phyloP scores from a whole-genome alignment of 2,113 vertebrate genomes.

The Forbesichthys papilliferus region DNA sequence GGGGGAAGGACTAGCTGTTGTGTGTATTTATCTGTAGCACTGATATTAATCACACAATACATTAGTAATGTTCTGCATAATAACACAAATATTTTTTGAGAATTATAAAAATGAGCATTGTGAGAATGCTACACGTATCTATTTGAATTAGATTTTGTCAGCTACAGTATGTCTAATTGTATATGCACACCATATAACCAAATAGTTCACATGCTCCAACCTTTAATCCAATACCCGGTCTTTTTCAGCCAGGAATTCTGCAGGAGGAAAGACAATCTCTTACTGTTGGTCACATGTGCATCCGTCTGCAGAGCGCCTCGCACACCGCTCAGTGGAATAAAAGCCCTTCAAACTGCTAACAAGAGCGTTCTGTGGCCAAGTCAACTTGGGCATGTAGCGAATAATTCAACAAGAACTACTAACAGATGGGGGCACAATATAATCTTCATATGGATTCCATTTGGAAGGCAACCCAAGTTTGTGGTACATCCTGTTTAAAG shows the following conservation, averaged over 20 bases:
- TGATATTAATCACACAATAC: too few species aligned
- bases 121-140: too few species aligned
- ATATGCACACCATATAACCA: slow-evolving; percentile 37
- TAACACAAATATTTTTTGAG: too few species aligned
- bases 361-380: slow-evolving; percentile 51
- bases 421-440: slow-evolving; percentile 71
- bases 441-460: slow-evolving; percentile 77
- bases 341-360: slow-evolving; percentile 60
- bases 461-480: slow-evolving; percentile 58
- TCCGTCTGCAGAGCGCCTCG: slow-evolving; percentile 16
- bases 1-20: too few species aligned
- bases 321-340: slow-evolving; percentile 35
- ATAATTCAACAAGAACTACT: slow-evolving; percentile 69
- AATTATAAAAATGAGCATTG: too few species aligned
- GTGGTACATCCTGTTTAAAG: slow-evolving; percentile 67
- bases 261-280: slow-evolving; percentile 55
- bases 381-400: slow-evolving; percentile 66
- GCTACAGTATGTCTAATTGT: slow-evolving; percentile 20
- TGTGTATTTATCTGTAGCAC: too few species aligned
- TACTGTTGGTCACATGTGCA: slow-evolving; percentile 1
- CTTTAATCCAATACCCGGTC: slow-evolving; percentile 56
- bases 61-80: too few species aligned
- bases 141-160: slow-evolving; percentile 36
- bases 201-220: slow-evolving; percentile 50
- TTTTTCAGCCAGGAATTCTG: slow-evolving; percentile 55